Conservation (phyloP, 2,797 vertebrate species). For the Gambusia yucatana region DNA sequence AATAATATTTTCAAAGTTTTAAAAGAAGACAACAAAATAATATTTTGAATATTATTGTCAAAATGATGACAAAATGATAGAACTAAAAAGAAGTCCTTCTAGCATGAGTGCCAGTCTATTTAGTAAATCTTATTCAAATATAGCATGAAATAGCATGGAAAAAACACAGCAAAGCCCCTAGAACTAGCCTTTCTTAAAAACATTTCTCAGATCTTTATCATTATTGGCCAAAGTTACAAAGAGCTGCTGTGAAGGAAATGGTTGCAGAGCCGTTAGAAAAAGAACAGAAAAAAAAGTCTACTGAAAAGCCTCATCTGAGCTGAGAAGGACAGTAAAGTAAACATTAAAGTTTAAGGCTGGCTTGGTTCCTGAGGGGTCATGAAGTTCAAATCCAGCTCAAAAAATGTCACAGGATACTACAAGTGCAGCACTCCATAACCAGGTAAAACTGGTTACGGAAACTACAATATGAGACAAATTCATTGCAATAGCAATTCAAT, state of each 20-base stretch:
- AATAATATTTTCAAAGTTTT: not conserved
- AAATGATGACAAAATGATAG: not conserved
- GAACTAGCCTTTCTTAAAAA: not conserved
- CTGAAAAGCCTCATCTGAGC: not conserved
- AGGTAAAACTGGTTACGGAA: not conserved
- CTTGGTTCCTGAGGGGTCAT: not conserved
- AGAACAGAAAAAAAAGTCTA: not conserved
- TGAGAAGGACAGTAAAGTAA: not conserved
- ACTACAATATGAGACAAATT: slow-evolving; percentile 2
- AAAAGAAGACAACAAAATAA: not conserved
- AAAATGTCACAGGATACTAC: not conserved
- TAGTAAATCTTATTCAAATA: not conserved
- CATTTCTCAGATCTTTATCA: not conserved
- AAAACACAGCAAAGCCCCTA: not conserved
- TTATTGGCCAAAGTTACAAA: not conserved
- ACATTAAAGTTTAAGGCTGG: not conserved
- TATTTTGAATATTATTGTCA: not conserved
- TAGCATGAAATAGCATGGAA: not conserved
- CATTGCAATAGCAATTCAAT: not conserved
- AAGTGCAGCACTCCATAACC: not conserved
- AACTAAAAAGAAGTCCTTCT: not conserved
- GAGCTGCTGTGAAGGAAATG: not conserved
- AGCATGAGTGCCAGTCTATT: not conserved
- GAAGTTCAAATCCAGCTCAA: not conserved
- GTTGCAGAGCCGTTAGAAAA: not conserved